A percentile compares a stretch with the other conserved stretches of the same genome.
Evolutionary conservation across 2,888 invertebrate species (phyloP).

Genomic region (Nomada fabriciana): DNA sequence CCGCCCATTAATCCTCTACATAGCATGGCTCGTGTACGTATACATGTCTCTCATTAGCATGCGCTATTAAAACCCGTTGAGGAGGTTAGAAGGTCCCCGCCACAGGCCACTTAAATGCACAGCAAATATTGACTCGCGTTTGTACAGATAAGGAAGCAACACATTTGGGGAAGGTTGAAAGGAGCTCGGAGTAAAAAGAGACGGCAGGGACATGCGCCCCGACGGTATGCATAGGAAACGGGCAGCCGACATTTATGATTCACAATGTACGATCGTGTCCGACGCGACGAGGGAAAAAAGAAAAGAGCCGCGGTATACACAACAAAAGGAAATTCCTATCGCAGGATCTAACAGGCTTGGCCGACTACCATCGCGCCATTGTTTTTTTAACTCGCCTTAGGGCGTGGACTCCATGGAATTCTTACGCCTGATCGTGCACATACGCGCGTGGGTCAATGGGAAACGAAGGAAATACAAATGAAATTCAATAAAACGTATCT

Average conservation of each 20-base stretch:
- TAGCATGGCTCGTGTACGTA: too few species aligned
- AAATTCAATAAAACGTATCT: background rate
- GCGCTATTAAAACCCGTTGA: constrained; percentile 17
- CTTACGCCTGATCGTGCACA: background rate
- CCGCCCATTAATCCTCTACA: too few species aligned
- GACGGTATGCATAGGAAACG: background rate
- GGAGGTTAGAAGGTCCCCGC: background rate
- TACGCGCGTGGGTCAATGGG: too few species aligned
- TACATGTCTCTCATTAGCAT: background rate
- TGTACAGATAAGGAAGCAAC: constrained; percentile 23
- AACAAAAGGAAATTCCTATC: constrained; percentile 25
- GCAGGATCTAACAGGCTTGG: constrained; percentile 24
- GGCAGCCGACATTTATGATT: constrained; percentile 25
- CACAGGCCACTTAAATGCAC: constrained; percentile 16
- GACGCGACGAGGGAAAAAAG: constrained; percentile 1
- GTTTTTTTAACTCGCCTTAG: constrained; percentile 1
- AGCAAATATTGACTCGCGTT: constrained; percentile 41
- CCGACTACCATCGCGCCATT: background rate
- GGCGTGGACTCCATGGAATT: background rate
- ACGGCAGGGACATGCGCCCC: constrained; percentile 17
- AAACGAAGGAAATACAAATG: too few species aligned
- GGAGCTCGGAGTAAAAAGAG: background rate
- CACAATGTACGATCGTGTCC: constrained; percentile 28
- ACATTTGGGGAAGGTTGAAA: constrained; percentile 35
- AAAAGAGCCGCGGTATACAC: constrained; percentile 1